Evolutionary conservation across 2,797 vertebrate genomes (phyloP).

Genomic region (Chelidonichthys spinosus): DNA sequence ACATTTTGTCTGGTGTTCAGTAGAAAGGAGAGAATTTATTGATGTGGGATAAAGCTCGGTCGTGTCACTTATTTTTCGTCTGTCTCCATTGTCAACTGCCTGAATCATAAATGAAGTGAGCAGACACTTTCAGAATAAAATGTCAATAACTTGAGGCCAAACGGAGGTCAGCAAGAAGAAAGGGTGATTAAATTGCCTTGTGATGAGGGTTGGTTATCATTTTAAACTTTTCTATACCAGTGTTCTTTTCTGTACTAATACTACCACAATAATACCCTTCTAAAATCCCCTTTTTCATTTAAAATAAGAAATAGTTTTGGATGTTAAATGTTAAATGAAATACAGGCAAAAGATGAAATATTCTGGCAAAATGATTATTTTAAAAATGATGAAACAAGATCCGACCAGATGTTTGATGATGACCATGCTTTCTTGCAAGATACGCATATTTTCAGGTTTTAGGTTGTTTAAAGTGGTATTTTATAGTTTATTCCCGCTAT

Average conservation of each 20-base stretch:
- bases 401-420: background rate
- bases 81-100: too few species aligned
- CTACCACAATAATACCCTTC: background rate
- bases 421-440: slow-evolving; percentile 1
- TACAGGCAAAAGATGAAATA: slow-evolving; percentile 2
- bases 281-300: background rate
- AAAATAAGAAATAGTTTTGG: background rate
- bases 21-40: background rate
- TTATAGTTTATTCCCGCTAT: slow-evolving; percentile 3
- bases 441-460: slow-evolving; percentile 1
- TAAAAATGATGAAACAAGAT: slow-evolving; percentile 16
- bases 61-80: too few species aligned
- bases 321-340: background rate
- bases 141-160: background rate
- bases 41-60: background rate
- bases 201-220: background rate
- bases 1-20: background rate
- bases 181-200: background rate
- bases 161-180: too few species aligned
- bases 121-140: background rate
- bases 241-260: background rate
- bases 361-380: background rate
- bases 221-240: background rate
- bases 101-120: background rate
- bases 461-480: slow-evolving; percentile 2